A percentile compares a stretch with the other conserved stretches of the same genome.
Conservation (phyloP, 1,140 invertebrate species). For the Myzus persicae region DNA sequence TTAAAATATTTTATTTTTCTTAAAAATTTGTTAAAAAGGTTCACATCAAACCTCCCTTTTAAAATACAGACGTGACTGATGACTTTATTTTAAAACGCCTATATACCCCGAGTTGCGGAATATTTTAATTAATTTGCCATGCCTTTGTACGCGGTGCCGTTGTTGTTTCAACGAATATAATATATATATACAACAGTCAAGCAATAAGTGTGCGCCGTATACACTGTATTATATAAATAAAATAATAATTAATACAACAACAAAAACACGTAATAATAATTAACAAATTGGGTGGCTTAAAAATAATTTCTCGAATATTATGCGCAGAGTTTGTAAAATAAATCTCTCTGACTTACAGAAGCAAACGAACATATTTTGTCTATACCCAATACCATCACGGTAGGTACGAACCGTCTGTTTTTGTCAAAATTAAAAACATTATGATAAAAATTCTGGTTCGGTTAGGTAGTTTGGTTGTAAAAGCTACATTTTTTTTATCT, state of each 20-base stretch:
- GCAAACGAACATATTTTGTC: background rate
- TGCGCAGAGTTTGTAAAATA: background rate
- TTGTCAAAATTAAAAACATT: background rate
- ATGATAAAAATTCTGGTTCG: too few relatives aligned
- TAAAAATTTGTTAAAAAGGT: background rate
- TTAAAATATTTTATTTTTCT: background rate
- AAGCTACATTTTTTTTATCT: background rate
- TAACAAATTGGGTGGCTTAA: background rate
- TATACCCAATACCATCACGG: too few relatives aligned
- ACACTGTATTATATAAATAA: background rate
- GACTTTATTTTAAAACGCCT: background rate
- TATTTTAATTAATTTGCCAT: background rate
- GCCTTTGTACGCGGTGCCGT: background rate
- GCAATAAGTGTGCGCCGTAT: background rate
- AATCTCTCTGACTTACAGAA: background rate
- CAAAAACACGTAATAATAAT: background rate
- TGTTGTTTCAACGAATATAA: background rate
- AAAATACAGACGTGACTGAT: background rate
- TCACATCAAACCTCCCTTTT: background rate
- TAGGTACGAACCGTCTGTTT: background rate
- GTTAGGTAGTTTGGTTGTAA: background rate
- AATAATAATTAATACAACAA: constrained; percentile 14
- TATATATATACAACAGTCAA: background rate
- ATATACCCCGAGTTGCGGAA: background rate
- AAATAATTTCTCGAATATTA: background rate